Percentiles rank a stretch among this genome's conserved stretches.
Evolutionary conservation across 2,113 vertebrate genomes (phyloP).

Genomic region (Rhea americana): DNA sequence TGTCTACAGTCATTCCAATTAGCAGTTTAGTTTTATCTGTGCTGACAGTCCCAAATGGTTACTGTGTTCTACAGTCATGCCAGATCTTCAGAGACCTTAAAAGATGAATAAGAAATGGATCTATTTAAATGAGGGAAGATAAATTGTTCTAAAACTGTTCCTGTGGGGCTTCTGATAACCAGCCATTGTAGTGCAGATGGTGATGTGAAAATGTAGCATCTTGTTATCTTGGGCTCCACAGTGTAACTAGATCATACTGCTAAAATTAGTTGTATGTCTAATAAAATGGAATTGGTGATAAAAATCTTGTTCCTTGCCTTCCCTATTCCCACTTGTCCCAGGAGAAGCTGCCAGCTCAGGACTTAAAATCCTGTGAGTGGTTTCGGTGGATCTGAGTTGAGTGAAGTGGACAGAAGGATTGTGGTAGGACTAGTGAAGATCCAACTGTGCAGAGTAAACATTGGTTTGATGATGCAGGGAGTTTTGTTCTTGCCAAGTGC

Average conservation of each 20-base stretch:
- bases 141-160: background rate
- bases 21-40: background rate
- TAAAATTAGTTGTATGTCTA: background rate
- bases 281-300: background rate
- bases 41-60: background rate
- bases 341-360: background rate
- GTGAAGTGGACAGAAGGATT: background rate
- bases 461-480: background rate
- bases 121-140: background rate
- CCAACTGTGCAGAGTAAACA: background rate
- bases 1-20: fast-evolving
- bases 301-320: background rate
- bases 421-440: background rate
- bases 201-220: background rate
- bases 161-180: background rate
- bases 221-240: background rate
- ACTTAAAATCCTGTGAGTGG: background rate
- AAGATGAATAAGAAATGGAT: background rate
- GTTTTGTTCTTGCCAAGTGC: background rate
- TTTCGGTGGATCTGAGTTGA: background rate
- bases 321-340: background rate
- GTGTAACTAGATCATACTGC: background rate
- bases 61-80: background rate
- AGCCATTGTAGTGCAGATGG: background rate
- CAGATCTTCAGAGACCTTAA: background rate